Conservation (phyloP, 2,113 vertebrate species). For the Brachypodius melanocephalos region DNA sequence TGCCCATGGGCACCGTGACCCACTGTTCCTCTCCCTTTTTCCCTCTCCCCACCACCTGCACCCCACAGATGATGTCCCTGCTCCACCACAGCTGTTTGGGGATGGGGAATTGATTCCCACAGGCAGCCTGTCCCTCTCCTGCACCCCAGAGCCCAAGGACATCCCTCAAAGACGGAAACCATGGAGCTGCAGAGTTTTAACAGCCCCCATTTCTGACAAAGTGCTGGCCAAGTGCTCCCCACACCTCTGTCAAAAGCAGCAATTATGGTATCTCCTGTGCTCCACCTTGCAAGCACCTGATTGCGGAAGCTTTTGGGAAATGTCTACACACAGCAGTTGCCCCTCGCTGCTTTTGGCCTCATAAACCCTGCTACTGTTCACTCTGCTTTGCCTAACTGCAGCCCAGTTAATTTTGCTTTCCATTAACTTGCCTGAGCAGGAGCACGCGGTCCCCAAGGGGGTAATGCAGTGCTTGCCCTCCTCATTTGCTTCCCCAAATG, state of each 20-base stretch:
- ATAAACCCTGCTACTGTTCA: not conserved
- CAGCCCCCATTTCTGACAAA: not conserved
- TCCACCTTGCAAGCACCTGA: not conserved
- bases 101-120: not conserved
- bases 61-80: not conserved
- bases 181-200: not conserved
- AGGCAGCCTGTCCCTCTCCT: not conserved
- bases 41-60: not conserved
- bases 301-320: not conserved
- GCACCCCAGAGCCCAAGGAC: not conserved
- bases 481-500: not conserved
- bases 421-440: not conserved
- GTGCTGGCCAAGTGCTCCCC: not conserved
- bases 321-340: not conserved
- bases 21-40: accelerated
- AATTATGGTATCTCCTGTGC: not conserved
- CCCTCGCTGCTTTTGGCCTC: not conserved
- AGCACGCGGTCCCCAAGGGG: not conserved
- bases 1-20: accelerated
- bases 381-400: not conserved
- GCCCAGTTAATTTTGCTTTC: not conserved
- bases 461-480: not conserved
- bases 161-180: not conserved
- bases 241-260: not conserved
- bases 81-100: not conserved